Conservation (phyloP, 2,113 vertebrate genomes). For the Podarcis raffonei region DNA sequence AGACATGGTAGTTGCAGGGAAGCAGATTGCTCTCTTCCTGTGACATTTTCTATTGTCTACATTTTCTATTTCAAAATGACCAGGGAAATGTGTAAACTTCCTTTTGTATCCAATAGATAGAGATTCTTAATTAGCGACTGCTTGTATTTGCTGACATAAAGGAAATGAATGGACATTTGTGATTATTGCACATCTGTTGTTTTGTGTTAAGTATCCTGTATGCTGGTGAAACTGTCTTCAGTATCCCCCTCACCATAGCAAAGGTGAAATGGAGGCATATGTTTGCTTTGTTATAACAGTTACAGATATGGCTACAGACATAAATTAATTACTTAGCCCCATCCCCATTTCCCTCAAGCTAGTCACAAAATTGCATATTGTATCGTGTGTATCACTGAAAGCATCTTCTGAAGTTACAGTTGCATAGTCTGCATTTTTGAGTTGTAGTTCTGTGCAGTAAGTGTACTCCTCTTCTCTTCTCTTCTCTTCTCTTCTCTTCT, state of each 20-base stretch:
- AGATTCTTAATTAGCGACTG: conserved; percentile 61
- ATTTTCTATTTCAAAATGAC: conserved; percentile 26
- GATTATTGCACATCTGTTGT: conserved; percentile 73
- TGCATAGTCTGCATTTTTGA: background rate
- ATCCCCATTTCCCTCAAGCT: background rate
- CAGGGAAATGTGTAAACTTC: conserved; percentile 64
- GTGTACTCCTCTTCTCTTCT: background rate
- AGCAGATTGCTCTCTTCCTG: conserved; percentile 20
- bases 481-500: too few relatives aligned
- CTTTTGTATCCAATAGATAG: conserved; percentile 68
- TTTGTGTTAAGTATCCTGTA: conserved; percentile 73
- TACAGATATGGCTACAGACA: conserved; percentile 57
- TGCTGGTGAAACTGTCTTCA: conserved; percentile 59
- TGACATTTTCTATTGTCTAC: conserved; percentile 54
- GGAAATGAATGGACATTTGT: conserved; percentile 71
- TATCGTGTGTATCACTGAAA: background rate
- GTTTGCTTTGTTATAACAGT: conserved; percentile 56
- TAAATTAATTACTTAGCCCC: background rate
- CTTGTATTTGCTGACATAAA: conserved; percentile 61
- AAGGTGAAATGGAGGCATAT: conserved; percentile 3
- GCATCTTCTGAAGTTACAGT: background rate
- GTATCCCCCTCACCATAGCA: background rate
- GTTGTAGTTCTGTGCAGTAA: background rate
- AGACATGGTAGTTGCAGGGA: background rate
- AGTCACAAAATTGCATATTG: background rate